Evolutionary conservation across 30 jellyfish, hydroid and myxozoan species (phyloP), one percentile per base, ranked within the genome.

Genomic region (Catostylus mosaicus): DNA sequence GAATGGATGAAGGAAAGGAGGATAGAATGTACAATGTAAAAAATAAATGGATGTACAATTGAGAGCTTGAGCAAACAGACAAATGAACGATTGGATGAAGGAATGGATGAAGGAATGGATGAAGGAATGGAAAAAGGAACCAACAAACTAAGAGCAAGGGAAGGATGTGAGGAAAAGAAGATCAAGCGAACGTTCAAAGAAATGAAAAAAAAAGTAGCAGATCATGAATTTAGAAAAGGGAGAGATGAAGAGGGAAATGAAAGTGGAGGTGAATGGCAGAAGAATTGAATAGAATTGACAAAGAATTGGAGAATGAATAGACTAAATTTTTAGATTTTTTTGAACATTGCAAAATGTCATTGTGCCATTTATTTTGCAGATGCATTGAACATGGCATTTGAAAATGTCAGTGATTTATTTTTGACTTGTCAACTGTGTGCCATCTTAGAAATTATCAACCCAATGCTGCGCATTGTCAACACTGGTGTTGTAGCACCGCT

Each of bases 401-500:
- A 95, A 52, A 96, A 78, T 35, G 97, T 95, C 59, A 75, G 97
- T n/a, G 97, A 95, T 36, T 79, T 88, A 30, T 61, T 95, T 14
- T 59, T 95, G 24, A 89, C 99, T 22, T 88, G 97, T 50, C 99
- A 95, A 50, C 46, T 95, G 16, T 96, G 78, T 50, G 97, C 99
- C 7, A 7, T 85, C 45, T 30, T 95, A 20, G 99, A 95, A 69
- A 85, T 95, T 19, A 54, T 95, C 67, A 95, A 95, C 67, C 99
- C 99, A 47, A 19, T 95, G 23, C 69, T 95, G 37, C 97, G 97
- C 1, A 80, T 95, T 60, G 99, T 95, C 23, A 95, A 89, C 34
- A 95, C 99, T 23, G 99, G 99, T 16, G 89, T 89, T 38, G 68
- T 80, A 10, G 99, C 99, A 0, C 99, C 99, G 1, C 67, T 95